These are phyloP conservation scores for Polyommatus icarus DNA, from an alignment of 2,888 invertebrate species.

Conservation along the genomic window DNA sequence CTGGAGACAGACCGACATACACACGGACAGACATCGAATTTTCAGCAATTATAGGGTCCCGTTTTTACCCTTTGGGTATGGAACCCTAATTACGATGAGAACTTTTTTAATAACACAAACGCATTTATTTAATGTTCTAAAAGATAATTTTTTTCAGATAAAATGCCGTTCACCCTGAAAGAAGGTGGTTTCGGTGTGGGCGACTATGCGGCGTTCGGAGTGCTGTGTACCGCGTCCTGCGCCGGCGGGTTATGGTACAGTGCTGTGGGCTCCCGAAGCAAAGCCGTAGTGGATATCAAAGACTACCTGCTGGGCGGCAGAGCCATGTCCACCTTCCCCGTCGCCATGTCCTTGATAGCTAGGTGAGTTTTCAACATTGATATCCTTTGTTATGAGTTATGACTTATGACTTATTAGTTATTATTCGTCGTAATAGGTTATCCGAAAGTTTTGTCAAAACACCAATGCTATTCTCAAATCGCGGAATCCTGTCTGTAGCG, in stretches of 20 bases:
- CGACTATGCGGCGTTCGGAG: conserved; percentile 85
- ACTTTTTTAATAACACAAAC: too few species aligned
- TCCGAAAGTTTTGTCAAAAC: too few species aligned
- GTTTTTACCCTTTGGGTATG: too few species aligned
- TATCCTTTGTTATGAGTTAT: not conserved
- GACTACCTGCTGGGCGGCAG: conserved; percentile 90
- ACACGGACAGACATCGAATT: too few species aligned
- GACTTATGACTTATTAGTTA: too few species aligned
- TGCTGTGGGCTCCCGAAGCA: conserved; percentile 75
- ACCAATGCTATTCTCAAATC: too few species aligned
- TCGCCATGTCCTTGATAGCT: conserved; percentile 92
- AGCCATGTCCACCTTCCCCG: conserved; percentile 88
- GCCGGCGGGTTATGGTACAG: conserved; percentile 87
- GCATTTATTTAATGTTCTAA: not conserved
- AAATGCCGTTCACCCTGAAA: conserved; percentile 65
- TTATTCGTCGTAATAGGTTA: too few species aligned
- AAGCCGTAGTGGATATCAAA: conserved; percentile 79
- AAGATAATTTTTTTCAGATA: conserved; percentile 37
- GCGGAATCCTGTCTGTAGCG: too few species aligned
- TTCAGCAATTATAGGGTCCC: too few species aligned
- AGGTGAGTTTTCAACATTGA: conserved; percentile 73
- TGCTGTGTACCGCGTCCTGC: conserved; percentile 86
- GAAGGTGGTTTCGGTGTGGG: conserved; percentile 66
- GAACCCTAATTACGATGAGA: too few species aligned
- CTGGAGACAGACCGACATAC: too few species aligned